A percentile compares a stretch with the other conserved stretches of the same genome.
phyloP scores from a whole-genome alignment of 2,797 vertebrate species.

The Tangara arthus region DNA sequence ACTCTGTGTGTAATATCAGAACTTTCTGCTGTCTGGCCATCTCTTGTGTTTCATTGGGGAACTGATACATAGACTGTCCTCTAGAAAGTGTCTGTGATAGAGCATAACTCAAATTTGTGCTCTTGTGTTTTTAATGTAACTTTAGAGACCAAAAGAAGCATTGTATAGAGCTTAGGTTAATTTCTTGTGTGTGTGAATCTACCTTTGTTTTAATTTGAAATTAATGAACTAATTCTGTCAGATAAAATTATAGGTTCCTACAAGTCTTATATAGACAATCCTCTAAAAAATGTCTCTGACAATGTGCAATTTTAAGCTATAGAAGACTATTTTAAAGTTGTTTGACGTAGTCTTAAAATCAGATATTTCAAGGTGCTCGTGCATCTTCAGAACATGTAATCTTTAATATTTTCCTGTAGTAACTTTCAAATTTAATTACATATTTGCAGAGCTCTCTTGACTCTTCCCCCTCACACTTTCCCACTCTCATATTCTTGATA shows the following conservation, averaged over 20 bases:
- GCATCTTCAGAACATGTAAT: neutral
- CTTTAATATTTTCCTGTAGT: neutral
- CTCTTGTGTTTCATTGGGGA: neutral
- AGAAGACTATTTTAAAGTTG: neutral
- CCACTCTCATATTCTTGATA: neutral
- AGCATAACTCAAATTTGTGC: neutral
- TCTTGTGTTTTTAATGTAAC: neutral
- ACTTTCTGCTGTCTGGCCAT: neutral
- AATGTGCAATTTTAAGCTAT: neutral
- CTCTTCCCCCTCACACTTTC: neutral
- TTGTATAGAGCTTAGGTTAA: neutral
- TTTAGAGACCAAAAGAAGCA: neutral
- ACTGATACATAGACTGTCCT: accelerated
- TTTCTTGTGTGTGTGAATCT: neutral
- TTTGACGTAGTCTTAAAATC: neutral
- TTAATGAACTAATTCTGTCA: constrained; percentile 14
- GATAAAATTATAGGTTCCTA: constrained; percentile 6
- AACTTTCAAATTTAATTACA: neutral
- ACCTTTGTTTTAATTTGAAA: constrained; percentile 21
- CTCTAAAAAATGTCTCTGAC: neutral
- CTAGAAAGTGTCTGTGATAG: neutral
- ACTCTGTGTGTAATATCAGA: neutral
- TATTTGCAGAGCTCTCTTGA: neutral
- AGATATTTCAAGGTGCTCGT: neutral
- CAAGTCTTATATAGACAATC: neutral